Evolutionary conservation across 1,140 invertebrate genomes (phyloP), one percentile per base, ranked within the genome.

Genomic region (Teleopsis dalmanni): DNA sequence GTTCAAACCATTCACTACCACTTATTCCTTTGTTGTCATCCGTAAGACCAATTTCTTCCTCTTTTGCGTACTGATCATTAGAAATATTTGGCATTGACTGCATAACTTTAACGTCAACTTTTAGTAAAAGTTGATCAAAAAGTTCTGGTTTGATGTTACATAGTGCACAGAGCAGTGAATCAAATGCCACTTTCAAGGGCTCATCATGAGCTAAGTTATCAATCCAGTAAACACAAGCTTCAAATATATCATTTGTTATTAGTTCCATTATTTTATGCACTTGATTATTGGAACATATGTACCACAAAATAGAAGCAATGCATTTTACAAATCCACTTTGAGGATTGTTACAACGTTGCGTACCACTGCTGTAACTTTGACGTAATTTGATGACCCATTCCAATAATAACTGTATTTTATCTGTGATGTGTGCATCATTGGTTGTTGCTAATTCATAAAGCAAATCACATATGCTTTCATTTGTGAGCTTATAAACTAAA

Each of bases 241-340:
- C 81, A 57, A 88, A 87, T 4, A 88, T 60, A 23, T 85, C 78
- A 34, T 80, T 74, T 0, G 82, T 82, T 18, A 87, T 76, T 34
- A 86, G 62, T 14, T 74, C 72, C 27, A 79, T 71, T n/a, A 87
- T 62, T 61, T 85, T 76, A 19, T 85, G 81, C 19, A 57, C 73
- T 57, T 74, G 71, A 38, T 75, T 65, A 34, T 80, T 73, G 48
- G 82, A 76, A 59, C 85, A 80, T 19, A 83, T 76, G 46, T 81
- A 79, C 89, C 90, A 93, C 50, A 95, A 72, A 14, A 93, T 85
- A 26, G 88, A 82, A 14, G 85, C 82, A 41, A 87, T 78, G 52
- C 82, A 85, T 47, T 73, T 71, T 9, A 73, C 65, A 36, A 72
- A 73, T 3, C 66, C 66, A 41, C 67, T 70, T 22, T 70, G 64